These are phyloP conservation scores for Andrena bucephala DNA, from an alignment of 2,888 invertebrate genomes.

Conservation along the genomic window DNA sequence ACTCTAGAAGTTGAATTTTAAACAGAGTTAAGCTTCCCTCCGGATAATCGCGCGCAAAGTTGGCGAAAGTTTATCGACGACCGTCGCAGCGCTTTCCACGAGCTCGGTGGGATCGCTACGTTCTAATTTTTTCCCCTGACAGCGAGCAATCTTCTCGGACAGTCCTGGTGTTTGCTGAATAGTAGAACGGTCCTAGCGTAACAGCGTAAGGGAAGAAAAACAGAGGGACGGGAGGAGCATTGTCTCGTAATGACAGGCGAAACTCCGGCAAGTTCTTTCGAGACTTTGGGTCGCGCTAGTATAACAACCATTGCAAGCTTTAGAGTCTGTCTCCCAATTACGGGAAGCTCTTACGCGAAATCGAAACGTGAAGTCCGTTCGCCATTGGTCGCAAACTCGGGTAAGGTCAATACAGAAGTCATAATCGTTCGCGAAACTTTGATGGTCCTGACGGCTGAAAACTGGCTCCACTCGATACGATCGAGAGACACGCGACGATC, in stretches of 20 bases:
- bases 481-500: constrained; percentile 5
- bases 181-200: constrained; percentile 24
- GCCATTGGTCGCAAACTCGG: background rate
- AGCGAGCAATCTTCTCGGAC: background rate
- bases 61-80: constrained; percentile 29
- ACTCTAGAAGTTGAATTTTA: constrained; percentile 41
- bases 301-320: constrained; percentile 13
- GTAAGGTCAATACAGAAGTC: constrained; percentile 14
- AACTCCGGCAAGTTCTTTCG: constrained; percentile 43
- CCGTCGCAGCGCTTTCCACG: background rate
- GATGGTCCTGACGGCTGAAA: background rate
- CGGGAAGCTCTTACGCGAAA: background rate
- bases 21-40: constrained; percentile 38
- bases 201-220: constrained; percentile 11
- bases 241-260: constrained; percentile 54
- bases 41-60: constrained; percentile 32
- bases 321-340: constrained; percentile 34
- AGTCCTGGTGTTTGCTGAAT: constrained; percentile 35
- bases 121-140: constrained; percentile 20
- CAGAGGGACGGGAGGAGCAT: constrained; percentile 21
- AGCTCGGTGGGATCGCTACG: background rate
- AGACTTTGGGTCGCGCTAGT: constrained; percentile 51
- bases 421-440: background rate
- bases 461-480: background rate
- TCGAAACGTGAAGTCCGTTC: background rate